Conservation (phyloP, 2,797 vertebrate genomes). For the Momotus momota region DNA sequence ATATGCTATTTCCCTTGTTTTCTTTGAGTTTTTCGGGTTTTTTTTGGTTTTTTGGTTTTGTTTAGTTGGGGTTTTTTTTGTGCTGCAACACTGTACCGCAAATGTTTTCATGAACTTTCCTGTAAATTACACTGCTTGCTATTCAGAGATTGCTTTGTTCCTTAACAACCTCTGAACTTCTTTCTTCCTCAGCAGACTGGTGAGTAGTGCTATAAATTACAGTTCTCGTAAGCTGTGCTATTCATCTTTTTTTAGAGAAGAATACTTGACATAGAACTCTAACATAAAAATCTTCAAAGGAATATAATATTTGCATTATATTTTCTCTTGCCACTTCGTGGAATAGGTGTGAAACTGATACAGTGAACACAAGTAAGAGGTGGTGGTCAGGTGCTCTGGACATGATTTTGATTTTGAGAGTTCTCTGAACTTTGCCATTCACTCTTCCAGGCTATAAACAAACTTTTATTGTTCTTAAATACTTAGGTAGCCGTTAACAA, state of each 20-base stretch:
- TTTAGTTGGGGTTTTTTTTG: neutral
- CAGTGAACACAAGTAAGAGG: neutral
- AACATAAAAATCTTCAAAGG: constrained; percentile 19
- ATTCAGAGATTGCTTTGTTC: constrained; percentile 18
- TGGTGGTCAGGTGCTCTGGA: neutral
- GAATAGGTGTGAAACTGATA: neutral
- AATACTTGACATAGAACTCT: neutral
- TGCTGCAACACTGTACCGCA: neutral
- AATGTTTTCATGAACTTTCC: neutral
- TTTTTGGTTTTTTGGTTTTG: neutral
- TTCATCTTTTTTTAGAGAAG: constrained; percentile 15
- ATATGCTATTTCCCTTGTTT: neutral
- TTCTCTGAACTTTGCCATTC: constrained; percentile 40
- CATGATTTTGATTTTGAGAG: neutral
- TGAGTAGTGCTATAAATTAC: constrained; percentile 1
- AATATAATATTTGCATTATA: neutral
- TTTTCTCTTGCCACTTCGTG: neutral
- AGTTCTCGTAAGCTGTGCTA: constrained; percentile 3
- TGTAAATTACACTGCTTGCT: constrained; percentile 5
- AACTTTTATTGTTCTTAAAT: constrained; percentile 75
- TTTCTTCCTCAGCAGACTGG: neutral
- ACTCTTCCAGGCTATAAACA: constrained; percentile 52
- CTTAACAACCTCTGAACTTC: constrained; percentile 11
- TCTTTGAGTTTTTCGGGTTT: neutral
- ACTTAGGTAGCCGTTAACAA: constrained; percentile 75